Conservation (phyloP, 2,113 vertebrate genomes). For the Notiomystis cincta region DNA sequence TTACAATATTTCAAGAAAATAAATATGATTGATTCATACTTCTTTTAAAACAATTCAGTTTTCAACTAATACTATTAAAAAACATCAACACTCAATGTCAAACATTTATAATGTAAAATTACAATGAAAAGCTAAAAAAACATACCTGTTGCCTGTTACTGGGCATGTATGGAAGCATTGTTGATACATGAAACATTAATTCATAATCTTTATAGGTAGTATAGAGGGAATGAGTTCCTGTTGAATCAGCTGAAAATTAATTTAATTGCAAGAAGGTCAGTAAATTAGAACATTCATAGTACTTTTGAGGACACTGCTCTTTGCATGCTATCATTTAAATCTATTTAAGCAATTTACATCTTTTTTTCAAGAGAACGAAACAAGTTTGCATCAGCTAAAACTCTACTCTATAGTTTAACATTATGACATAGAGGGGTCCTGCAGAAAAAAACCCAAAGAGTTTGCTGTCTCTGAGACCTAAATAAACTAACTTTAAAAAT, state of each 20-base stretch:
- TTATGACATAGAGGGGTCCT: not conserved
- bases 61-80: not conserved
- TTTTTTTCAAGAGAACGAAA: not conserved
- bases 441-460: not conserved
- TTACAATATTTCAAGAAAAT: not conserved
- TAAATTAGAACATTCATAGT: not conserved
- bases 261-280: conserved; percentile 9
- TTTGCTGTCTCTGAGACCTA: not conserved
- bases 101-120: not conserved
- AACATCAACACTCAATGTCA: not conserved
- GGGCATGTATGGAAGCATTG: conserved; percentile 94
- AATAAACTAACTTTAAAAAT: not conserved
- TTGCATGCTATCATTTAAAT: not conserved
- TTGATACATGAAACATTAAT: conserved; percentile 98
- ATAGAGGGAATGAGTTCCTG: conserved; percentile 95
- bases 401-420: not conserved
- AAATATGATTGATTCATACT: not conserved
- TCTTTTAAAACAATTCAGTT: not conserved
- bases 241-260: conserved; percentile 88
- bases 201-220: conserved; percentile 98
- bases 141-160: conserved; percentile 96
- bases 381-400: not conserved
- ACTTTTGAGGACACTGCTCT: not conserved
- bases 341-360: not conserved
- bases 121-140: not conserved